Base-by-base conservation (phyloP, 1,140 invertebrate species). In the honey bee (Apis mellifera) region DNA sequence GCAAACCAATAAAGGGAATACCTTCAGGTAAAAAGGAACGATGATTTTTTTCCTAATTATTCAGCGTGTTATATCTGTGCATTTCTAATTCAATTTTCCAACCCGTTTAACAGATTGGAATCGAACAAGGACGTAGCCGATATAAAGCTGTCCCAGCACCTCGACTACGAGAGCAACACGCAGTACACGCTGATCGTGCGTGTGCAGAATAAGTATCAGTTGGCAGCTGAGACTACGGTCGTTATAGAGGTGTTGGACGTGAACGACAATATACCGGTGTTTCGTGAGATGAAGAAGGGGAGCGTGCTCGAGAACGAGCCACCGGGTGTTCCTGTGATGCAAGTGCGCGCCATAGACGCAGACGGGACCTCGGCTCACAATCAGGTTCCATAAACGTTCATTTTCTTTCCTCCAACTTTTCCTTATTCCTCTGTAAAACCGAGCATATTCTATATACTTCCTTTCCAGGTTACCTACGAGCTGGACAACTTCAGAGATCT, bases 181-280 rank as follows among this genome's bases (percentile, higher is more conserved):
- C 96, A 97, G 83, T 98, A 98, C 89, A 96, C 96, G 8, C 94
- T 98, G 26, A 97, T 97, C 59, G 96, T 98, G 84, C 95, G 97
- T 87, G 97, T 97, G 77, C 94, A 95, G 93, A 98, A 98, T 92
- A 97, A 97, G 89, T 97, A 96, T 90, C 96, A 96, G 89, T 93
- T 98, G 89, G 96, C 96, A 12, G 96, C 97, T 13, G 97, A 97
- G 94, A 97, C 96, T 9, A 95, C 96, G 64, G 95, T 98, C 9
- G 96, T 96, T 78, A 96, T 98, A 42, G 95, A 96, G 90, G 95
- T 98, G 1, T 94, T 96, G 89, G 98, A 98, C 89, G 97, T 98
- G 0, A 98, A 98, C 88, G 98, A 98, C 91, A 97, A 98, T 89
- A 97, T 97, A 85, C 98, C 98, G 0, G 95, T 96, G 82, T 98